Percentiles rank a stretch among this genome's conserved stretches.
phyloP scores from a whole-genome alignment of 2,113 vertebrate species.

The Gadus macrocephalus region DNA sequence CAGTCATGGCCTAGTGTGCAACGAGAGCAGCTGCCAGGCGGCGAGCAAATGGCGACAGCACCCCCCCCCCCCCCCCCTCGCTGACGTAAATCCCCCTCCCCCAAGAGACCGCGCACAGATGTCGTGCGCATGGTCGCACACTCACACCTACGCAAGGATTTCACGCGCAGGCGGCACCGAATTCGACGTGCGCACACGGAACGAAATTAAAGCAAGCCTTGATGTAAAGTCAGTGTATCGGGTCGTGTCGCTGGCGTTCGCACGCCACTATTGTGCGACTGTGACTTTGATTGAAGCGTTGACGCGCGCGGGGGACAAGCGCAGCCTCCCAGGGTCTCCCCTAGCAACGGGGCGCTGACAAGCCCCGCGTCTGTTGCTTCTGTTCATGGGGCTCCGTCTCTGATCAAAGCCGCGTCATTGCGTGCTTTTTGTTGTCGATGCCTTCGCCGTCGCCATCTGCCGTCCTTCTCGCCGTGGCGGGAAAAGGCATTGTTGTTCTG shows the following conservation, averaged over 20 bases:
- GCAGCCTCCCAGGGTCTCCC: not conserved
- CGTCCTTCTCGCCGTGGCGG: conserved; percentile 26
- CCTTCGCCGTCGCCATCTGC: conserved; percentile 34
- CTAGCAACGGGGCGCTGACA: conserved; percentile 34
- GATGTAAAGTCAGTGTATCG: too few relatives aligned
- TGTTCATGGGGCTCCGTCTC: not conserved
- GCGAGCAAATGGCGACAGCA: conserved; percentile 36
- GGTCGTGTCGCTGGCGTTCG: too few relatives aligned
- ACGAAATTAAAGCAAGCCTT: too few relatives aligned
- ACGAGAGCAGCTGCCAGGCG: conserved; percentile 43
- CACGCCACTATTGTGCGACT: too few relatives aligned
- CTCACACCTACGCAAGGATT: not conserved
- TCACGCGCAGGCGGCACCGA: too few relatives aligned
- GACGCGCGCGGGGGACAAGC: too few relatives aligned
- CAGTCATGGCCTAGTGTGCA: conserved; percentile 34
- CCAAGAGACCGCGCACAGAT: conserved; percentile 13
- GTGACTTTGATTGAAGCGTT: too few relatives aligned
- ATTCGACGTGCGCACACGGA: too few relatives aligned
- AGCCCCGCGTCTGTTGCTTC: conserved; percentile 23
- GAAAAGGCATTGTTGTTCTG: conserved; percentile 27
- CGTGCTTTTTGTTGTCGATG: conserved; percentile 37
- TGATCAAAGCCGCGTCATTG: conserved; percentile 33
- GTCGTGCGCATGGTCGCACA: not conserved
- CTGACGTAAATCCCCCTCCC: conserved; percentile 36
- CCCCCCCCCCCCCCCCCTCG: not conserved